phyloP scores from a whole-genome alignment of 1,140 invertebrate genomes.

The Procambarus clarkii region DNA sequence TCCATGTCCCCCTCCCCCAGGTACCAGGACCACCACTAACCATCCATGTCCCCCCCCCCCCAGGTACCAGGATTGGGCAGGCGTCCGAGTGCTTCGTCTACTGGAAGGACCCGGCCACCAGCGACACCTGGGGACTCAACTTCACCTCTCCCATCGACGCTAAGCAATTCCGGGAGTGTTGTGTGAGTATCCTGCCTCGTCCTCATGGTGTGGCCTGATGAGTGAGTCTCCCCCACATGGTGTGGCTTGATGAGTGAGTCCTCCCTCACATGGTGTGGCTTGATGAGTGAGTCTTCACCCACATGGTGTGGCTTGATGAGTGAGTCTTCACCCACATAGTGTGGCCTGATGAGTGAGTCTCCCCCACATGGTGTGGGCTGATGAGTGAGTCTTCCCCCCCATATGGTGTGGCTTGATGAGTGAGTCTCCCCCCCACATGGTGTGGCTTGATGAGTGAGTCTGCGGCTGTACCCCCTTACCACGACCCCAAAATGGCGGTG shows the following conservation, averaged over 20 bases:
- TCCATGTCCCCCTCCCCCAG: too few species aligned
- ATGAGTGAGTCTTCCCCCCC: neutral
- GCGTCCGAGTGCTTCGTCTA: conserved; percentile 99
- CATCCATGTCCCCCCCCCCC: neutral
- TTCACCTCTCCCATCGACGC: conserved; percentile 98
- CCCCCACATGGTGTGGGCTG: neutral
- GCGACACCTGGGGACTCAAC: conserved; percentile 98
- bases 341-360: neutral
- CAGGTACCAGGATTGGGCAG: conserved; percentile 96
- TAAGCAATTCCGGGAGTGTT: conserved; percentile 97
- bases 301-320: conserved; percentile 82
- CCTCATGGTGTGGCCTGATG: neutral
- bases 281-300: too few species aligned
- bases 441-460: neutral
- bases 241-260: too few species aligned
- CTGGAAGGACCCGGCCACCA: conserved; percentile 97
- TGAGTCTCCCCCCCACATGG: neutral
- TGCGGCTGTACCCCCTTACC: neutral
- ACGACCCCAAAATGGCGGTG: too few species aligned
- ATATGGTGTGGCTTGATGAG: neutral
- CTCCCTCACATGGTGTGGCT: too few species aligned
- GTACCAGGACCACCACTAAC: too few species aligned
- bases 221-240: neutral
- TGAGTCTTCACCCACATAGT: conserved; percentile 81
- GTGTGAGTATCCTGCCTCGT: conserved; percentile 84